Evolutionary conservation across 2,888 invertebrate species (phyloP).

Genomic region (Sclerodermus sp.): DNA sequence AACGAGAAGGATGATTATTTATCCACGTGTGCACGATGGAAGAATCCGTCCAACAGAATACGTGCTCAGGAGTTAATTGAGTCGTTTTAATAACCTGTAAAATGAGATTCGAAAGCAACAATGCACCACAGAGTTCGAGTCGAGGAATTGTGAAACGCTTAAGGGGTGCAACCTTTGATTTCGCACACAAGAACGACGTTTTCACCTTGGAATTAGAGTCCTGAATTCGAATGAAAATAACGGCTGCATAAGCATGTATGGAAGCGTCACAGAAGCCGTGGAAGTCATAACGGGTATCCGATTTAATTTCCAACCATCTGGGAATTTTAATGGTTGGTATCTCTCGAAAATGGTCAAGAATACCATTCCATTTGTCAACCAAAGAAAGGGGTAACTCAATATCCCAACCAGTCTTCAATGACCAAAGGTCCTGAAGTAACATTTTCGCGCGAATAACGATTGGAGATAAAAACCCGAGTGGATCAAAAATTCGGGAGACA

Average conservation of each 20-base stretch:
- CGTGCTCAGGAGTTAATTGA: neutral
- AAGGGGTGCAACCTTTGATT: neutral
- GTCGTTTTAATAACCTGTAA: neutral
- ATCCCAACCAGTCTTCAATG: conserved; percentile 19
- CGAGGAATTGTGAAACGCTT: neutral
- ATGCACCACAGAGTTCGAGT: neutral
- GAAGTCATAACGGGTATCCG: neutral
- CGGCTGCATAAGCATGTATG: neutral
- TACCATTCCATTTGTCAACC: conserved; percentile 6
- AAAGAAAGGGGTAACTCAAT: conserved; percentile 10
- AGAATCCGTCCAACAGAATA: neutral
- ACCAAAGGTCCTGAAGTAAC: conserved; percentile 6
- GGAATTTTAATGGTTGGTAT: conserved; percentile 5
- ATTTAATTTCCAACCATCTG: neutral
- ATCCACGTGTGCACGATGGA: neutral
- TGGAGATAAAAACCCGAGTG: too few relatives aligned
- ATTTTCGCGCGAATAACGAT: neutral
- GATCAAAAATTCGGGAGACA: neutral
- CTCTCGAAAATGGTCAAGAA: conserved; percentile 15
- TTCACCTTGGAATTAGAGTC: too few relatives aligned
- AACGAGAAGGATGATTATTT: neutral
- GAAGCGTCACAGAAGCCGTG: neutral
- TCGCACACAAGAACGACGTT: neutral
- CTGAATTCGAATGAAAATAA: neutral
- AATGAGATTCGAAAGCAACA: neutral